These are phyloP conservation scores for Pseudochromis fuscus DNA, from an alignment of 2,797 vertebrate species.

Conservation along the genomic window DNA sequence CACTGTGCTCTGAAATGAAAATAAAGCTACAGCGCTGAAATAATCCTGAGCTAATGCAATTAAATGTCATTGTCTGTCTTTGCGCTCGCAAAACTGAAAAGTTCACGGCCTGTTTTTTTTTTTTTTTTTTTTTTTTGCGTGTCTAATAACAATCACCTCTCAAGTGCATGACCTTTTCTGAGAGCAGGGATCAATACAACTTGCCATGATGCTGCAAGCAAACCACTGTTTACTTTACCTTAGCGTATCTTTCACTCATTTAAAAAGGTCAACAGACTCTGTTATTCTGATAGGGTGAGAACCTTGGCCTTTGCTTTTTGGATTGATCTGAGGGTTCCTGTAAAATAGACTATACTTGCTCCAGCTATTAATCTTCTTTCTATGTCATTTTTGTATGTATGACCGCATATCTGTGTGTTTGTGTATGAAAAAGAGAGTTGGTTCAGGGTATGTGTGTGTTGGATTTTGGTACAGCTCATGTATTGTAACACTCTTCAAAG, in stretches of 20 bases:
- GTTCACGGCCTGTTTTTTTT: conserved; percentile 57
- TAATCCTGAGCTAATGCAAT: conserved; percentile 36
- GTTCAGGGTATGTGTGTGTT: conserved; percentile 16
- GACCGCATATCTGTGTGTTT: not conserved
- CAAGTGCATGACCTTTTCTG: conserved; percentile 77
- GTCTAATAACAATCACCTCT: conserved; percentile 78
- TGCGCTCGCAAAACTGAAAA: conserved; percentile 49
- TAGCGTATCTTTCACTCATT: conserved; percentile 78
- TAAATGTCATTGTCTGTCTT: conserved; percentile 51
- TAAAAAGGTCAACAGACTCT: conserved; percentile 82
- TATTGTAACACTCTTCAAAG: conserved; percentile 74
- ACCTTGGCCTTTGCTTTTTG: conserved; percentile 72
- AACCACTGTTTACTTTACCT: conserved; percentile 79
- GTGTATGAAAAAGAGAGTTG: conserved; percentile 18
- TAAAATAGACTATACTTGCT: conserved; percentile 53
- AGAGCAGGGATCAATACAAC: conserved; percentile 74
- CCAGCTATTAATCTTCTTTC: conserved; percentile 29
- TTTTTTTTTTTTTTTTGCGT: conserved; percentile 57
- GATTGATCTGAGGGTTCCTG: conserved; percentile 72
- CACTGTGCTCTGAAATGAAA: conserved; percentile 22
- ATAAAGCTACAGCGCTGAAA: conserved; percentile 25
- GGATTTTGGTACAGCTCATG: conserved; percentile 54
- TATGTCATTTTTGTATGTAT: conserved; percentile 31
- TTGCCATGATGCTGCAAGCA: conserved; percentile 75
- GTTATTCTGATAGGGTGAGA: conserved; percentile 68